Conservation (phyloP, 2,888 invertebrate genomes). For the Nysson spinosus region DNA sequence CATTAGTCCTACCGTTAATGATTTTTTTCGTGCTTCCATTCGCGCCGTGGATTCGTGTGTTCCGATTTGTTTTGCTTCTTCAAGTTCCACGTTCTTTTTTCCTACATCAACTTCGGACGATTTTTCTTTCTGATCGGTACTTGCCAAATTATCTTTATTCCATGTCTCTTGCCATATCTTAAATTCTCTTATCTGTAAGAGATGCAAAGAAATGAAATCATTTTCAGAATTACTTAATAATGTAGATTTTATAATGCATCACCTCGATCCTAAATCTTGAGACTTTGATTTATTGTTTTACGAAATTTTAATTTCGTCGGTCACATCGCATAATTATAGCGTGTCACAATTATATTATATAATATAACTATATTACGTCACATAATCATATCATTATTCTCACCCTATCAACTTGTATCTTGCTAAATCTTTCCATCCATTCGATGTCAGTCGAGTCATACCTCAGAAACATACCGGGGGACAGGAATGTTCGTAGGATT, state of each 20-base stretch:
- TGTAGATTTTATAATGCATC: not conserved
- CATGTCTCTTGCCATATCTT: conserved; percentile 82
- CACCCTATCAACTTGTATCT: conserved; percentile 67
- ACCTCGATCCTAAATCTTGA: too few relatives aligned
- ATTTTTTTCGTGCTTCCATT: not conserved
- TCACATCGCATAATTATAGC: too few relatives aligned
- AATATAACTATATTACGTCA: not conserved
- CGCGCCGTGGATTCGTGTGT: not conserved
- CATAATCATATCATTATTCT: conserved; percentile 2
- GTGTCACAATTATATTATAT: not conserved
- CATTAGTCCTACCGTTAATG: not conserved
- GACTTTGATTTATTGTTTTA: too few relatives aligned
- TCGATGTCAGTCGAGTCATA: conserved; percentile 76
- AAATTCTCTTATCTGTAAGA: conserved; percentile 78
- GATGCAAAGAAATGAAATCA: not conserved
- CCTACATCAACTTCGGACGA: conserved; percentile 78
- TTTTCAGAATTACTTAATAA: not conserved
- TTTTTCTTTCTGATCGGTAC: conserved; percentile 77
- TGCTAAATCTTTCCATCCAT: conserved; percentile 67
- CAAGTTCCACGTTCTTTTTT: conserved; percentile 70
- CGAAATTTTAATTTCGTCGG: too few relatives aligned
- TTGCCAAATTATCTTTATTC: conserved; percentile 77
- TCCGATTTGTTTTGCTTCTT: conserved; percentile 3
- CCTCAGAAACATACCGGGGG: conserved; percentile 80
- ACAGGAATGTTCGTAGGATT: conserved; percentile 82